Percentiles rank a stretch among this genome's conserved stretches.
These are phyloP conservation scores for Drosophila kanapiae DNA, from an alignment of 1,140 invertebrate species.

Conservation along the genomic window DNA sequence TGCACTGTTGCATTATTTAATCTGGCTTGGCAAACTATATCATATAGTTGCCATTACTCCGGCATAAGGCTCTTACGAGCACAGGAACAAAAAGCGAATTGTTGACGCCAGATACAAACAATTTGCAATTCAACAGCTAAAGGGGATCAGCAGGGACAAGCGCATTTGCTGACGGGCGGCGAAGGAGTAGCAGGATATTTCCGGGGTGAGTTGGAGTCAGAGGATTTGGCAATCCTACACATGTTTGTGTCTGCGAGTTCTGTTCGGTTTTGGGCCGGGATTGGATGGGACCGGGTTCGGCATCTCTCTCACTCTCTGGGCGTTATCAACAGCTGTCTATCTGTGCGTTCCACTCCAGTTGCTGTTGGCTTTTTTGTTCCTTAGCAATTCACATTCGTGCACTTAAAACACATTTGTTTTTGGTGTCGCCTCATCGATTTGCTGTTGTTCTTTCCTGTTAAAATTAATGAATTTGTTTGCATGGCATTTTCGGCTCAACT, in stretches of 20 bases:
- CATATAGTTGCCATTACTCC: constrained; percentile 41
- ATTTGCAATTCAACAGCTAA: constrained; percentile 84
- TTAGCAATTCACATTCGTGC: constrained; percentile 52
- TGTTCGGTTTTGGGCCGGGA: constrained; percentile 16
- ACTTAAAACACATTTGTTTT: constrained; percentile 63
- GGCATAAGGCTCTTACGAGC: constrained; percentile 42
- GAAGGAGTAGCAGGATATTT: neutral
- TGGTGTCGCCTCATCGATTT: constrained; percentile 58
- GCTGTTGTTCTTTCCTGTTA: constrained; percentile 41
- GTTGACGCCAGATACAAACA: constrained; percentile 76
- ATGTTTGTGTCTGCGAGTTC: constrained; percentile 50
- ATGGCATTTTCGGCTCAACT: constrained; percentile 19
- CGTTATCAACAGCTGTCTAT: constrained; percentile 68
- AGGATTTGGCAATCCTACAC: constrained; percentile 54
- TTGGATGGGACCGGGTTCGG: constrained; percentile 20
- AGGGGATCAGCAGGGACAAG: constrained; percentile 79
- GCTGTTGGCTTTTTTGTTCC: constrained; percentile 20
- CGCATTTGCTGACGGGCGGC: constrained; percentile 60
- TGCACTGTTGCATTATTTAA: constrained; percentile 25
- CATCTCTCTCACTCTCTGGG: constrained; percentile 26
- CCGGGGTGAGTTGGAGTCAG: constrained; percentile 10
- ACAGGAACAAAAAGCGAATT: constrained; percentile 60
- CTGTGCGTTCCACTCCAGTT: constrained; percentile 45
- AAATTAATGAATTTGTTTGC: constrained; percentile 77
- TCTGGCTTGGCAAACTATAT: constrained; percentile 39